Evolutionary conservation across 2,888 invertebrate genomes (phyloP).

Genomic region (Achlya flavicornis): DNA sequence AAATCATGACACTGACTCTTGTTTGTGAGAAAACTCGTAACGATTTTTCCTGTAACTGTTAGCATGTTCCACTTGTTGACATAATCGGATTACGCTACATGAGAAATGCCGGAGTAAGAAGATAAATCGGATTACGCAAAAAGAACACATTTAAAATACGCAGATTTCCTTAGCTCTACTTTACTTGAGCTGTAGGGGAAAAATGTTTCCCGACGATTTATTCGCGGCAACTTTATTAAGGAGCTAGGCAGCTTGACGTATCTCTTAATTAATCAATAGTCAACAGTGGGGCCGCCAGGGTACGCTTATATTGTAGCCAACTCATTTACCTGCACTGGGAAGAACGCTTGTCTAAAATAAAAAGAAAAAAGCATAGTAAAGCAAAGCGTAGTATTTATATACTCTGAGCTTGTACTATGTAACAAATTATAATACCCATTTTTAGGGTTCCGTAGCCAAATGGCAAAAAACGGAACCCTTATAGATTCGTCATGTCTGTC

Average conservation of each 20-base stretch:
- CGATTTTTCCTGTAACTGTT: neutral
- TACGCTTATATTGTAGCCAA: constrained; percentile 2
- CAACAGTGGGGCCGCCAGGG: constrained; percentile 15
- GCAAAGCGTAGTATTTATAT: no score
- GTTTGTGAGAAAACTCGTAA: neutral
- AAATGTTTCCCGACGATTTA: constrained; percentile 33
- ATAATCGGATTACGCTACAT: constrained; percentile 38
- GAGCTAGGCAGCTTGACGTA: constrained; percentile 29
- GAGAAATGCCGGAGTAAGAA: constrained; percentile 33
- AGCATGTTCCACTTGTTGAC: constrained; percentile 19
- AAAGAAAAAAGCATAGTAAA: no score
- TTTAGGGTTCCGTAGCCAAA: no score
- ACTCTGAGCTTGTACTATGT: no score
- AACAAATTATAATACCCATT: no score
- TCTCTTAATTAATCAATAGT: constrained; percentile 38
- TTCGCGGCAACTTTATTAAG: constrained; percentile 37
- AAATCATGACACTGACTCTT: neutral
- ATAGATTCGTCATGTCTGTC: no score
- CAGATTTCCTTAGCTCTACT: constrained; percentile 24
- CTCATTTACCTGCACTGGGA: constrained; percentile 13
- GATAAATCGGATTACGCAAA: constrained; percentile 38
- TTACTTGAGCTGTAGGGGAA: constrained; percentile 24
- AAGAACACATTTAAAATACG: constrained; percentile 28
- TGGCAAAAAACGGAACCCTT: no score
- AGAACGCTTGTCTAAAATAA: neutral